These are phyloP conservation scores for Heliconius hortense DNA, from an alignment of 2,888 invertebrate species.

Conservation along the genomic window DNA sequence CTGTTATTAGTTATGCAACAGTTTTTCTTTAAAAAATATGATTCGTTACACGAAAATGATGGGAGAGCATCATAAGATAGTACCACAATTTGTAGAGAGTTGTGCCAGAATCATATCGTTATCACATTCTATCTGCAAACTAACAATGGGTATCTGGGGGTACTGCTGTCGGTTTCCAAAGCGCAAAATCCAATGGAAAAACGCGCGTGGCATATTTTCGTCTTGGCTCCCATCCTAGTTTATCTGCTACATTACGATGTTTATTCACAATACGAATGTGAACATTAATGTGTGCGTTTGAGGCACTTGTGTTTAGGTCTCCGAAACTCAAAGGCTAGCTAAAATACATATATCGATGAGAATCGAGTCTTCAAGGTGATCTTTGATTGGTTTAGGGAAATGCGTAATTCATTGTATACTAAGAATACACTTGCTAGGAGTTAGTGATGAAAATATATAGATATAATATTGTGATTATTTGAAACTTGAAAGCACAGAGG, in stretches of 20 bases:
- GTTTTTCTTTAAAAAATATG: conserved; percentile 39
- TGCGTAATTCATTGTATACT: conserved; percentile 31
- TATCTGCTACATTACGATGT: conserved; percentile 83
- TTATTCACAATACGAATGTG: conserved; percentile 82
- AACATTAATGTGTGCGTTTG: conserved; percentile 78
- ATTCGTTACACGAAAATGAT: conserved; percentile 41
- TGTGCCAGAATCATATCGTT: conserved; percentile 47
- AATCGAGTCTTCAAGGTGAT: conserved; percentile 42
- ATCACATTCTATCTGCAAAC: conserved; percentile 62
- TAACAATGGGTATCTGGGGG: conserved; percentile 66
- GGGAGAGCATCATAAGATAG: conserved; percentile 29
- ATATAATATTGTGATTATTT: conserved; percentile 30
- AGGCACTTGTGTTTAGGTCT: conserved; percentile 67
- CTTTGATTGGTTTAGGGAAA: conserved; percentile 25
- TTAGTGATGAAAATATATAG: neutral
- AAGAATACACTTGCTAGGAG: conserved; percentile 15
- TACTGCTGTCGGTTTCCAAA: conserved; percentile 76
- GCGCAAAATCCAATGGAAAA: conserved; percentile 81
- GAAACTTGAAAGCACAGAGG: conserved; percentile 39
- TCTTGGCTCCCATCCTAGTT: conserved; percentile 83
- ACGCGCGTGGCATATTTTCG: conserved; percentile 82
- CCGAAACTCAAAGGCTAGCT: conserved; percentile 44
- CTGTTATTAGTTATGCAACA: conserved; percentile 44
- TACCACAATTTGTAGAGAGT: conserved; percentile 30
- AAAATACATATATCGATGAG: conserved; percentile 42